Conservation (phyloP, 1,140 invertebrate species). For the Nymphalis io region DNA sequence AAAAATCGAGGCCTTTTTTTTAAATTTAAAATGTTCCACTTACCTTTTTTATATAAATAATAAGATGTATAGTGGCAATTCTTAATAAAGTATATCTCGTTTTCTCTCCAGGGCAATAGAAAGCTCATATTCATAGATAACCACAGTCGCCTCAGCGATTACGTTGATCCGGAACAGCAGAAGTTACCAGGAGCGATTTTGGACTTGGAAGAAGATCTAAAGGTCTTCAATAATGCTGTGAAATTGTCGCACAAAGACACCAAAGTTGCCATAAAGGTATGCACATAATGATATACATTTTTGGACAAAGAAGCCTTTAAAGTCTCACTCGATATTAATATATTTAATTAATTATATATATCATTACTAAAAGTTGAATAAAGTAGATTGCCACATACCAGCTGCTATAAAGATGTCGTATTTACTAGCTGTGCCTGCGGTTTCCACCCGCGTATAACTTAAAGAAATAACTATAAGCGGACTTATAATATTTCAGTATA, state of each 20-base stretch:
- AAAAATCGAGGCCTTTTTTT: too few relatives aligned
- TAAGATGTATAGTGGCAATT: background rate
- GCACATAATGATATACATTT: background rate
- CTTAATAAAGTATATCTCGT: background rate
- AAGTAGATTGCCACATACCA: too few relatives aligned
- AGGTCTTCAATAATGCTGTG: slow-evolving; percentile 97
- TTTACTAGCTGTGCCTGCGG: too few relatives aligned
- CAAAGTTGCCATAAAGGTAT: slow-evolving; percentile 97
- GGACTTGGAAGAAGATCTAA: slow-evolving; percentile 97
- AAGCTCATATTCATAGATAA: slow-evolving; percentile 97
- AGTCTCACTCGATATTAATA: too few relatives aligned
- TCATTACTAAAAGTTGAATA: too few relatives aligned
- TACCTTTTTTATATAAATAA: background rate
- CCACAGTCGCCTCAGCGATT: slow-evolving; percentile 92
- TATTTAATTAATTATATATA: too few relatives aligned
- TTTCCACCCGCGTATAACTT: too few relatives aligned
- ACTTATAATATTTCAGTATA: too few relatives aligned
- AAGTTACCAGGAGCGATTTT: slow-evolving; percentile 98
- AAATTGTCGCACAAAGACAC: slow-evolving; percentile 99
- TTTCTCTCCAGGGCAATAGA: slow-evolving; percentile 86
- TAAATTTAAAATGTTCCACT: too few relatives aligned
- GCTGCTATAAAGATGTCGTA: too few relatives aligned
- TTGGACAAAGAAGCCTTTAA: too few relatives aligned
- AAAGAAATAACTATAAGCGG: too few relatives aligned
- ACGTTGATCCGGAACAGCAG: slow-evolving; percentile 96